Percentiles rank a stretch among this genome's conserved stretches.
Evolutionary conservation across 2,888 invertebrate genomes (phyloP).

Genomic region (Drosophila kuntzei): DNA sequence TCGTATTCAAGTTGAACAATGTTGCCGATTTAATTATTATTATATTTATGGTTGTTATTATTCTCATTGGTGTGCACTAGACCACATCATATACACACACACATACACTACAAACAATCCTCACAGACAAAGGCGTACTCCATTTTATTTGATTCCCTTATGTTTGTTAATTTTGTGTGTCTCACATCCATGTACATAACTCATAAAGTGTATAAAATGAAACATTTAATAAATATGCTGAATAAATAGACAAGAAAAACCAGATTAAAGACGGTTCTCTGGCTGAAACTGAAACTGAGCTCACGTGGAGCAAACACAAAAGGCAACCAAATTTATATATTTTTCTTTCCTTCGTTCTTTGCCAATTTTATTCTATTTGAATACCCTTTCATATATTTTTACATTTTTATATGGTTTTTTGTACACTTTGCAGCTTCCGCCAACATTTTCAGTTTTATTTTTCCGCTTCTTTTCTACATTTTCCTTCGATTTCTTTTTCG

Average conservation of each 20-base stretch:
- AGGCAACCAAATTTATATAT: conserved; percentile 8
- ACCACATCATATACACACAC: conserved; percentile 27
- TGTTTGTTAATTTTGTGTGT: conserved; percentile 30
- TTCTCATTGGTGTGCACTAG: conserved; percentile 70
- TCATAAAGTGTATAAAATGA: conserved; percentile 16
- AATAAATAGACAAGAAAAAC: conserved; percentile 11
- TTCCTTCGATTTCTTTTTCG: conserved; percentile 14
- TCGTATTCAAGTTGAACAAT: conserved; percentile 63
- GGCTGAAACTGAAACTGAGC: conserved; percentile 10
- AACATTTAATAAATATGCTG: conserved; percentile 24
- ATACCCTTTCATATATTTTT: background rate
- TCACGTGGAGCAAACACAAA: conserved; percentile 21
- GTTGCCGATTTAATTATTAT: conserved; percentile 61
- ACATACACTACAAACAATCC: conserved; percentile 21
- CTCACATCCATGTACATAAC: conserved; percentile 14
- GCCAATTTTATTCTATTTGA: conserved; percentile 6
- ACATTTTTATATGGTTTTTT: conserved; percentile 15
- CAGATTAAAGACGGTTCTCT: conserved; percentile 12
- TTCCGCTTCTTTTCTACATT: conserved; percentile 3
- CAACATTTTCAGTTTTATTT: conserved; percentile 43
- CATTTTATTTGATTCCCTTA: conserved; percentile 49
- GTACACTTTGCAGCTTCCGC: conserved; percentile 35
- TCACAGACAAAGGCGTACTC: conserved; percentile 27
- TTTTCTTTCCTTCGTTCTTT: background rate
- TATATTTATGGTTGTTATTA: conserved; percentile 31